Base-by-base conservation (phyloP, 1,140 invertebrate species). In the Bombus superbus region DNA sequence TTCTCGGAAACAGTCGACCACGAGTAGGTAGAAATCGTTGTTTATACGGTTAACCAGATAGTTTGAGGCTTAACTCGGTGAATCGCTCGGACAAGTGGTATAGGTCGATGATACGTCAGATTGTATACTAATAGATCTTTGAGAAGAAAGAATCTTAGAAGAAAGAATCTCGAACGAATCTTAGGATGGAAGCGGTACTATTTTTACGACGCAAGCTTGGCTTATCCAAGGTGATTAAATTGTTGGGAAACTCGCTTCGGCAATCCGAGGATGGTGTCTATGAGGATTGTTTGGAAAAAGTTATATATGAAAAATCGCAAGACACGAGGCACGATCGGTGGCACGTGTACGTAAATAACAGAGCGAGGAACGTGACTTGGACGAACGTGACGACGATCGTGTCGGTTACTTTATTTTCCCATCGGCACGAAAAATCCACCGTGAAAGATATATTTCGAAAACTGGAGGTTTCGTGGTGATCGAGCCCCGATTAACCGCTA, bases 271-370 rank as follows among this genome's bases (percentile, higher is more conserved):
- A 57, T 5, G 8, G 28, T 38, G 53, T 72, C 38, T 74, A 57
- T 62, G n/a, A 44, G 66, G 62, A 38, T 28, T 8, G 8, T 47
- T 47, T 28, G 53, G 53, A 32, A 44, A 62, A 77, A 78, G 81
- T 86, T 86, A 71, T n/a, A 66, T 69, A 22, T 2, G 47, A 87
- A 86, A 88, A 75, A 83, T 82, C 87, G 73, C 76, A 83, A 74
- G 62, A 38, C 71, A 64, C 53, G 25, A 28, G n/a, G 25, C n/a
- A 10, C 59, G 79, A 76, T 88, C 79, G 66, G 74, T 64, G 53
- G 28, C 80, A 72, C 82, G 86, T 88, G 73, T 80, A 73, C 77
- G 77, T 69, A 76, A 81, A 89, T 86, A 88, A 86, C 75, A 81
- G 69, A 32, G 28, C 42, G 28, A 74, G 32, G 40, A 57, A 89